Evolutionary conservation across 2,113 vertebrate species (phyloP).

Genomic region (Erinaceus europaeus): DNA sequence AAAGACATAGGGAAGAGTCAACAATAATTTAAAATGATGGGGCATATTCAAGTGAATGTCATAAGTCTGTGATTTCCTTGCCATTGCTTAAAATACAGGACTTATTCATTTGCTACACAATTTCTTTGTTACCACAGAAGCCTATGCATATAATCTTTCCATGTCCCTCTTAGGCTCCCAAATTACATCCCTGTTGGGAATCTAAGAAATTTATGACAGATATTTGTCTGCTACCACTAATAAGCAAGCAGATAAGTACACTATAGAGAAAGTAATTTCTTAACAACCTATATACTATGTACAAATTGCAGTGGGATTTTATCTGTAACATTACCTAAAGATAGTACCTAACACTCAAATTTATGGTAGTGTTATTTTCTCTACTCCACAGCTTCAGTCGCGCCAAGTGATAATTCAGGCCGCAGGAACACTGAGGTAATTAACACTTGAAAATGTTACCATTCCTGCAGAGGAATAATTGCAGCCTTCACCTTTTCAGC

Average conservation of each 20-base stretch:
- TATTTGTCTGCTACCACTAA: neutral
- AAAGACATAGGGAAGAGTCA: neutral
- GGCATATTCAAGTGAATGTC: neutral
- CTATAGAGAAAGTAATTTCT: neutral
- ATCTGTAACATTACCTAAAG: neutral
- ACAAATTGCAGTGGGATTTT: neutral
- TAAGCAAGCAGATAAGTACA: neutral
- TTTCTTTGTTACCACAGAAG: neutral
- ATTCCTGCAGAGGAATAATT: neutral
- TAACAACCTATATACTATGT: neutral
- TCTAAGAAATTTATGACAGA: neutral
- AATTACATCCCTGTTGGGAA: neutral
- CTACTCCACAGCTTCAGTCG: neutral
- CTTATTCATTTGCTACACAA: neutral
- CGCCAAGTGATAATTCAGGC: neutral
- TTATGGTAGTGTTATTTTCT: neutral
- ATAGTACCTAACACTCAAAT: neutral
- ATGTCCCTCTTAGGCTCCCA: neutral
- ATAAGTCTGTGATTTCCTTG: neutral
- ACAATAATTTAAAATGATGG: neutral
- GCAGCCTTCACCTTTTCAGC: neutral
- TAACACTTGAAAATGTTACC: slow-evolving; percentile 27
- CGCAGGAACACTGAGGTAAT: slow-evolving; percentile 28
- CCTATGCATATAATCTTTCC: neutral
- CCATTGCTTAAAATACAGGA: neutral